A percentile compares a stretch with the other conserved stretches of the same genome.
These are phyloP conservation scores for Heterodera carotae DNA, from an alignment of 1,140 invertebrate species.

Conservation along the genomic window DNA sequence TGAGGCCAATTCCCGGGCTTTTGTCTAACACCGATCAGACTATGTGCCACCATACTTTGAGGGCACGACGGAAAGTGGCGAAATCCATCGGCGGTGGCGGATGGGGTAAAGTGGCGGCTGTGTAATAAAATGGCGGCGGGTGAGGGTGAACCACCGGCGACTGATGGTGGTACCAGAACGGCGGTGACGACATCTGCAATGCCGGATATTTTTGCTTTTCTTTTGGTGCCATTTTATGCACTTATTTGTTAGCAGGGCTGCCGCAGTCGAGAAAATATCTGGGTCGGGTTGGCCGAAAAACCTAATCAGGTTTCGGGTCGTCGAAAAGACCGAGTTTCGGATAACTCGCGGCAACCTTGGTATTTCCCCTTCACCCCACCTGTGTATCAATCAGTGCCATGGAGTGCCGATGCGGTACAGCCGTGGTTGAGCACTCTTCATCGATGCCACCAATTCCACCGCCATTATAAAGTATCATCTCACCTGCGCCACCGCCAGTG, in stretches of 20 bases:
- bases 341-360: background rate
- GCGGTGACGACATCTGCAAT: conserved; percentile 12
- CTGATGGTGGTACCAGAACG: conserved; percentile 11
- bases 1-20: background rate
- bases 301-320: too few relatives aligned
- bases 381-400: conserved; percentile 21
- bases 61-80: conserved; percentile 20
- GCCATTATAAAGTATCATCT: conserved; percentile 6
- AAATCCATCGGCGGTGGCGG: conserved; percentile 23
- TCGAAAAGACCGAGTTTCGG: too few relatives aligned
- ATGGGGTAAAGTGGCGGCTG: conserved; percentile 9
- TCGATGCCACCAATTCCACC: background rate
- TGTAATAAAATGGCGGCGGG: conserved; percentile 18
- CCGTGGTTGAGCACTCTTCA: background rate
- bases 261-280: too few relatives aligned
- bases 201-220: too few relatives aligned
- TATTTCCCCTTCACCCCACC: background rate
- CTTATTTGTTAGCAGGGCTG: too few relatives aligned
- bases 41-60: conserved; percentile 7
- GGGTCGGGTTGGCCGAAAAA: too few relatives aligned
- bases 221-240: too few relatives aligned
- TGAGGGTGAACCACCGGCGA: background rate
- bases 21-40: too few relatives aligned
- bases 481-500: background rate
- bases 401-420: conserved; percentile 13